Evolutionary conservation across 2,113 vertebrate genomes (phyloP), one percentile per base, ranked within the genome.

Genomic region (Canis aureus): DNA sequence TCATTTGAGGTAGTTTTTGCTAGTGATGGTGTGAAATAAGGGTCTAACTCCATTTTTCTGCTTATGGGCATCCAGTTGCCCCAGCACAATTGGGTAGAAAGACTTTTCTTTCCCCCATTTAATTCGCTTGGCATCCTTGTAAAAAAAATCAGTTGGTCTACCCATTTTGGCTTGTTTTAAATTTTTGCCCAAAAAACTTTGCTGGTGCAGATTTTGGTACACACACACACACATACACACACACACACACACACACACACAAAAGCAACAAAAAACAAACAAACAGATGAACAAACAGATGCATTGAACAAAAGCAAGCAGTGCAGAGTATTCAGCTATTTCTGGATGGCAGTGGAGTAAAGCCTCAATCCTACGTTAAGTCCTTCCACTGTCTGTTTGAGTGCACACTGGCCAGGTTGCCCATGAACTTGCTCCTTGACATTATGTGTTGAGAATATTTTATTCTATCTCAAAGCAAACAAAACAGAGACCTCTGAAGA

Each of bases 1-100:
- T 95, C 25, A 3, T 89, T 62, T 83, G 64, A 94, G 23, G 80
- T 89, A 89, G 49, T 89, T 89, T 87, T 64, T 97, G 53, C 78
- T 89, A 85, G 53, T 89, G 27, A 73, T n/a, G 29, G 3, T 67
- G 32, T 74, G 23, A 73, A 35, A 11, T 86, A 80, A 57, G 32
- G 8, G 57, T 74, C 55, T 19, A 86, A 57, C 11, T 84, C 51
- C 32, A 92, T 17, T 92, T 43, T 89, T 83, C 55, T 62, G 27
- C 8, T 20, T 85, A 20, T 38, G 32, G 64, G 2, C 88, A 57
- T 79, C 55, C 29, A 49, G 64, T 60, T 79, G 15, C 22, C 27
- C 62, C 43, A 79, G n/a, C 5, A 79, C 1, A 35, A 43, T 59
- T 51, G 85, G 11, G 60, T 86, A 55, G 67, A 89, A 89, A 93